These are phyloP conservation scores for Athene cunicularia DNA, from an alignment of 2,113 vertebrate genomes.

Conservation along the genomic window DNA sequence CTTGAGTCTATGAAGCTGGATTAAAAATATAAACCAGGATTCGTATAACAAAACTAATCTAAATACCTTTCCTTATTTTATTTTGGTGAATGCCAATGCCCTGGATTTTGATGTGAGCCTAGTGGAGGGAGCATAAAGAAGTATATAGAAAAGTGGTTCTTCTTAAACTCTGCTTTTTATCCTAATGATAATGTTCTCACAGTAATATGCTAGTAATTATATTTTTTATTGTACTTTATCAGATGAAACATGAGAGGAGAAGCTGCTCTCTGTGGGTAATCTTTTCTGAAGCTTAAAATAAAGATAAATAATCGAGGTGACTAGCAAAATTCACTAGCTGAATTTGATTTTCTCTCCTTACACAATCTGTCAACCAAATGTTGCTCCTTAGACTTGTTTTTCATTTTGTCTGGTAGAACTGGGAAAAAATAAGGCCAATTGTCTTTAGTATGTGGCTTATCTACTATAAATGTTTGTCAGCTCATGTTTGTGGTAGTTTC, in stretches of 20 bases:
- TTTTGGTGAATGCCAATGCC: neutral
- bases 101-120: neutral
- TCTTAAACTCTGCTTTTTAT: neutral
- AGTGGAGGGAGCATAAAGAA: neutral
- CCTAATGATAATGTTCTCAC: neutral
- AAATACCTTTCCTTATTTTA: neutral
- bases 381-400: neutral
- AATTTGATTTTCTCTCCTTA: neutral
- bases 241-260: neutral
- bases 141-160: neutral
- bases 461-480: neutral
- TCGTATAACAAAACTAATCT: neutral
- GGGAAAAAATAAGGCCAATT: neutral
- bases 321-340: neutral
- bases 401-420: neutral
- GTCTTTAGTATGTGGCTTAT: neutral
- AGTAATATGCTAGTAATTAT: neutral
- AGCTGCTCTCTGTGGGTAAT: neutral
- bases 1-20: neutral
- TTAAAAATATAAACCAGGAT: neutral
- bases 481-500: neutral
- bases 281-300: neutral
- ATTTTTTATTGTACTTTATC: neutral
- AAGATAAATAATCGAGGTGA: neutral
- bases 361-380: neutral